Percentiles rank a stretch among this genome's conserved stretches.
phyloP scores from a whole-genome alignment of 2,113 vertebrate genomes.

The Formicarius rufipectus region DNA sequence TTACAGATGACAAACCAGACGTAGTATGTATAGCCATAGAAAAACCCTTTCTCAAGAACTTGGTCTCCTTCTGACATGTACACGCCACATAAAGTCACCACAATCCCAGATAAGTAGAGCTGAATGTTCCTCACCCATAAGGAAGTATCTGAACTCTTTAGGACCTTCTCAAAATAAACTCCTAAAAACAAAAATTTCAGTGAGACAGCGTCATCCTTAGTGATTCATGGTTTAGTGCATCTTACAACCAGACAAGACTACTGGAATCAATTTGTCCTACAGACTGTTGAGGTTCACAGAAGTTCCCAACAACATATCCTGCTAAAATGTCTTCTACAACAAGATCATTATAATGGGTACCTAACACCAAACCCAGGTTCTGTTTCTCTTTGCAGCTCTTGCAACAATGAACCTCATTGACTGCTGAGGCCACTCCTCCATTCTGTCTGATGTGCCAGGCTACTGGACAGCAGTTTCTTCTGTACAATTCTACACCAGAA shows the following conservation, averaged over 20 bases:
- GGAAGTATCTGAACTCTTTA: slow-evolving; percentile 97
- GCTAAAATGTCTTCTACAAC: neutral
- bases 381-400: neutral
- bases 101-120: slow-evolving; percentile 95
- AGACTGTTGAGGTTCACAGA: neutral
- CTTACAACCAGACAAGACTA: neutral
- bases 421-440: neutral
- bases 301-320: neutral
- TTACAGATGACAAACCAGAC: slow-evolving; percentile 93
- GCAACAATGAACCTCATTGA: neutral
- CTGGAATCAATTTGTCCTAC: neutral
- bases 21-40: slow-evolving; percentile 89
- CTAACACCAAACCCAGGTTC: neutral
- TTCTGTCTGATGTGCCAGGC: neutral
- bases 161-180: slow-evolving; percentile 97
- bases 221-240: neutral
- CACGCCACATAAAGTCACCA: slow-evolving; percentile 85
- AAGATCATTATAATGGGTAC: neutral
- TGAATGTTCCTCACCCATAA: slow-evolving; percentile 99
- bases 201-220: neutral
- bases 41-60: slow-evolving; percentile 92
- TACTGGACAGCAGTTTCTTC: neutral
- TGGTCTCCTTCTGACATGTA: slow-evolving; percentile 82
- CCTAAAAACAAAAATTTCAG: slow-evolving; percentile 70
- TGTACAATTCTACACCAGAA: neutral